Evolutionary conservation across 1,140 invertebrate species (phyloP), one percentile per base, ranked within the genome.

Genomic region (Cydia fagiglandana): DNA sequence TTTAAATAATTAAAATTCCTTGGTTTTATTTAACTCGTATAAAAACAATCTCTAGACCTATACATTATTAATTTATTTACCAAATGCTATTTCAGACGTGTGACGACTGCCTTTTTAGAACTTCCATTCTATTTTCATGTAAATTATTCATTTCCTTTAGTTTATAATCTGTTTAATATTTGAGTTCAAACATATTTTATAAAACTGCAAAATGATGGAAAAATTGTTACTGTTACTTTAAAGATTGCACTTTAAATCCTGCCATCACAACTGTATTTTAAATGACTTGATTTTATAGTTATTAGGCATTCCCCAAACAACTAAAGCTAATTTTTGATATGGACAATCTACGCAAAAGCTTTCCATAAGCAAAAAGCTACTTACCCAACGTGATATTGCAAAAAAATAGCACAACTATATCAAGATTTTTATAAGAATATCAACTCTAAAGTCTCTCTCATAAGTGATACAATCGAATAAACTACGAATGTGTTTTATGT

Each of bases 321-420:
- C 9, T 7, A 6, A 2, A 61, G 20, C 56, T 10, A 61, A 24
- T 61, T 61, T 61, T 61, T 7, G 56, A 0, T 24, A 61, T 61
- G 20, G 7, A 61, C 56, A 24, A 24, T 61, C 20, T 12, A 61
- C 20, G 17, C 20, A 61, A 20, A 15, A 61, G 53, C 6, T 17
- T 9, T 61, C 30, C 17, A 61, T 61, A 61, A 61, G 56, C 56
- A 24, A 61, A 61, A 61, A 61, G 56, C 56, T 61, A 61, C 56
- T 20, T 61, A 61, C 20, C 56, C 10, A 17, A 61, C 56, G 56
- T 24, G 7, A 12, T 24, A 10, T 24, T 61, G 7, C 1, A 2
- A 2, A 61, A 61, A 61, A 24, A 53, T 15, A 53, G 1, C 10
- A 12, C 20, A 61, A 24, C 7, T 61, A 0, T n/a, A 10, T 61